phyloP scores from a whole-genome alignment of 2,113 vertebrate genomes.

The Ptyas mucosa region DNA sequence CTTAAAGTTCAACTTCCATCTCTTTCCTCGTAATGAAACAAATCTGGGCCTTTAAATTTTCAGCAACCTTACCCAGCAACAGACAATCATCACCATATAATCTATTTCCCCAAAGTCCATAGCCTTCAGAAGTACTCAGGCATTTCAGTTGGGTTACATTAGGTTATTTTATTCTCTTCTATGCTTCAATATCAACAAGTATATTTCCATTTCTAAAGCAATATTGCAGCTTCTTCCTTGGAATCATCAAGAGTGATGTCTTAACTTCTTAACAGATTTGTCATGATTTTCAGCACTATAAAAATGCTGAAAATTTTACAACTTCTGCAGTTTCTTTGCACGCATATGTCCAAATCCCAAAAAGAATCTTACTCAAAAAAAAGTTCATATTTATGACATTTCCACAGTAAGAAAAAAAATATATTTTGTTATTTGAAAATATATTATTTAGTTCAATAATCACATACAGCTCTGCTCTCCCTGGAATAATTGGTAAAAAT shows the following conservation, averaged over 20 bases:
- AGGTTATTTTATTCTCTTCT: background rate
- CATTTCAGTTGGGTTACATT: background rate
- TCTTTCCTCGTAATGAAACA: background rate
- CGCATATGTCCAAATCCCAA: conserved; percentile 29
- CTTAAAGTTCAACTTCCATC: background rate
- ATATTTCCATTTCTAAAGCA: conserved; percentile 32
- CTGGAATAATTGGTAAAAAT: background rate
- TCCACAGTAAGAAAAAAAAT: conserved; percentile 29
- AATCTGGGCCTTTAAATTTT: background rate
- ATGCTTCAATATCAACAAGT: background rate
- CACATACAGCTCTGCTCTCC: background rate
- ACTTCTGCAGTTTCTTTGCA: conserved; percentile 25
- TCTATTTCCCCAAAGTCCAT: background rate
- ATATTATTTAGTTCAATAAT: background rate
- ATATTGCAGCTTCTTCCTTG: conserved; percentile 26
- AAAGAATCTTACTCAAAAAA: conserved; percentile 18
- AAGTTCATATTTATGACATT: conserved; percentile 15
- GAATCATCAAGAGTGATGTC: conserved; percentile 24
- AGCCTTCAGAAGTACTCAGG: background rate
- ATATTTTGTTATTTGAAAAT: conserved; percentile 12
- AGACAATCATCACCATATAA: background rate
- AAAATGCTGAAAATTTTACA: conserved; percentile 31
- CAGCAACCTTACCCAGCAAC: background rate
- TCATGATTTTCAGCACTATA: conserved; percentile 43
- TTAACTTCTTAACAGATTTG: conserved; percentile 37